Conservation (phyloP, 37 sponge, comb jelly and placozoan genomes). For the Spongilla lacustris region DNA sequence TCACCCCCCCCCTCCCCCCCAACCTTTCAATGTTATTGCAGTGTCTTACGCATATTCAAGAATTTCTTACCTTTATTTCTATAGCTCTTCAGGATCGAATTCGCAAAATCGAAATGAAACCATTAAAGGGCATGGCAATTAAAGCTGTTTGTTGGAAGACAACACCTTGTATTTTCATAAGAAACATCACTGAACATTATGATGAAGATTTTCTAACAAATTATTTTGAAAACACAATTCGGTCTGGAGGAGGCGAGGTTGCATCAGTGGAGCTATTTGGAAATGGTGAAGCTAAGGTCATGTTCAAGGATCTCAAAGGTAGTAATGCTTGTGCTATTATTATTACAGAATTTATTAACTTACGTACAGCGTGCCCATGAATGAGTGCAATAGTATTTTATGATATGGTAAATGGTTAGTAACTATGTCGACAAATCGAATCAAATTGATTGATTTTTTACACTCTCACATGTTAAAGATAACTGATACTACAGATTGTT, state of each 20-base stretch:
- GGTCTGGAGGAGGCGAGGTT: constrained; percentile 45
- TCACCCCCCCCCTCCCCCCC: no score
- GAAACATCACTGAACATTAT: constrained; percentile 12
- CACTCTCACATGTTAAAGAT: no score
- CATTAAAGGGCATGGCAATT: not conserved
- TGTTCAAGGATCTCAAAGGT: constrained; percentile 50
- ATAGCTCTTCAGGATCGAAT: constrained; percentile 4
- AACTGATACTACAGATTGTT: no score
- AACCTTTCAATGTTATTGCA: no score
- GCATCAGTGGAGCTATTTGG: constrained; percentile 25
- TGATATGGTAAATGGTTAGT: no score
- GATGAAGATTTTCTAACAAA: constrained; percentile 42
- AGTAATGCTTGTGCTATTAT: not conserved
- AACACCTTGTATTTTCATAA: not conserved
- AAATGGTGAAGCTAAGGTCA: constrained; percentile 48
- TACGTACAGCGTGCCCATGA: no score
- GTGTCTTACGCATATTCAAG: not conserved
- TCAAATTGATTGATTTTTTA: no score
- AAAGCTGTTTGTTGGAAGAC: constrained; percentile 14
- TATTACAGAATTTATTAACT: no score
- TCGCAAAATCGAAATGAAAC: not conserved
- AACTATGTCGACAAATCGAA: no score
- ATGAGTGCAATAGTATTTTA: no score
- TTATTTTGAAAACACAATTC: constrained; percentile 41
- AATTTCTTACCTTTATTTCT: not conserved